Base-by-base conservation (phyloP, 1,140 invertebrate genomes). In the Tribolium madens region DNA sequence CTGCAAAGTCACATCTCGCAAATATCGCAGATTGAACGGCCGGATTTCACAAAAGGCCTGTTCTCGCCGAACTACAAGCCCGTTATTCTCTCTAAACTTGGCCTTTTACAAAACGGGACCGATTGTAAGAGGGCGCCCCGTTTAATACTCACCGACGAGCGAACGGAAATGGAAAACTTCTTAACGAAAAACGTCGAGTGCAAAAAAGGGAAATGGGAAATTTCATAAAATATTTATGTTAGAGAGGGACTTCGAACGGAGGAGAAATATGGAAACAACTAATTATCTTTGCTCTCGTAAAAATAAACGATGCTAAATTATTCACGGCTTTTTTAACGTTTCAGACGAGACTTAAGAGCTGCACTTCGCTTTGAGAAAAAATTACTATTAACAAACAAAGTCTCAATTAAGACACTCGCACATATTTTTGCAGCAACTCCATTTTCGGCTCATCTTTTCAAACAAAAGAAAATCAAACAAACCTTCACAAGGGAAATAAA, bases 1-100 rank as follows among this genome's bases (percentile, higher is more conserved):
- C 47, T 48, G 53, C 71, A 73, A 36, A 50, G 71, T 73, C 47
- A 52, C 71, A 26, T 73, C 47, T 73, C 48, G 47, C 47, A 73
- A 53, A 73, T 52, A 73, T 73, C 46, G 71, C 47, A 73, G 71
- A 73, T 73, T 73, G 71, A 73, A 52, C 71, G 26, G 71, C 50
- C 42, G 69, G 36, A 50, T 46, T 71, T 71, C 21, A 71, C 69
- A 71, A 71, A 71, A 71, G 69, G 69, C 47, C 42, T 71, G 69
- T 71, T 71, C 47, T 50, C 47, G 69, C 42, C 69, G 53, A 60
- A 71, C 69, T 71, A 42, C 69, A 71, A 12, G 10, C 33, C 69
- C 42, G 42, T 50, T 71, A 47, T 71, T 71, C 42, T 71, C 47
- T 50, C 47, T 48, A 71, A 47, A 48, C 36, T 47, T 71, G 69